Base-by-base conservation (phyloP, 2,888 invertebrate genomes). In the Anorthoa munda region DNA sequence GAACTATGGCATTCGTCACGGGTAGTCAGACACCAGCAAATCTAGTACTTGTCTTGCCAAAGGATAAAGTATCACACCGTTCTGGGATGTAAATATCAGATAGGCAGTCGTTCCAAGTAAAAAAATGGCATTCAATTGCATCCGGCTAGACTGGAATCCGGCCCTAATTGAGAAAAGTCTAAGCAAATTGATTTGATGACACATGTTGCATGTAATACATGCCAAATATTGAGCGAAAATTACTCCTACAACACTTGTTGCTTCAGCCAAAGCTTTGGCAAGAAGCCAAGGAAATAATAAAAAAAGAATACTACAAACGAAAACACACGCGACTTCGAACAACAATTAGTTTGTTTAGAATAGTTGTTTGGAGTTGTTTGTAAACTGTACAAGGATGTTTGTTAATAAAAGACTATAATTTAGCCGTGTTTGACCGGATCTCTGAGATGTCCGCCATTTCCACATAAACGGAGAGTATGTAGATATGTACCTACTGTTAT, bases 311-410 rank as follows among this genome's bases (percentile, higher is more conserved):
- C 50, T 51, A 50, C 26, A 64, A 65, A 39, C 39, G 13, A 73
- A 51, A 65, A 79, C 53, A 56, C 46, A 53, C 23, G 15, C 66
- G 21, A 67, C 55, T 55, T 50, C 18, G 13, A 58, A 66, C 65
- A 59, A 45, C 64, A 68, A 68, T 68, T 59, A 66, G 64, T 61
- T 56, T 68, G 78, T 79, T 79, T 79, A 60, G 59, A 50, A 72
- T 50, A 45, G n/a, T 65, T 65, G 21, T 26, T 55, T 13, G 3
- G 48, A 71, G 17, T 67, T 66, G 63, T 78, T 79, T 66, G 59
- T 79, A 66, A 63, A 68, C 65, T 17, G 2, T 3, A 58, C 66
- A 31, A 15, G 45, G 56, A 46, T 61, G 66, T 80, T 80, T 66
- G 26, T n/a, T 65, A 4, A 58, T 1, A 7, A 21, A 26, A 72